Evolutionary conservation across 2,888 invertebrate genomes (phyloP).

Genomic region (Mythimna ferrago): DNA sequence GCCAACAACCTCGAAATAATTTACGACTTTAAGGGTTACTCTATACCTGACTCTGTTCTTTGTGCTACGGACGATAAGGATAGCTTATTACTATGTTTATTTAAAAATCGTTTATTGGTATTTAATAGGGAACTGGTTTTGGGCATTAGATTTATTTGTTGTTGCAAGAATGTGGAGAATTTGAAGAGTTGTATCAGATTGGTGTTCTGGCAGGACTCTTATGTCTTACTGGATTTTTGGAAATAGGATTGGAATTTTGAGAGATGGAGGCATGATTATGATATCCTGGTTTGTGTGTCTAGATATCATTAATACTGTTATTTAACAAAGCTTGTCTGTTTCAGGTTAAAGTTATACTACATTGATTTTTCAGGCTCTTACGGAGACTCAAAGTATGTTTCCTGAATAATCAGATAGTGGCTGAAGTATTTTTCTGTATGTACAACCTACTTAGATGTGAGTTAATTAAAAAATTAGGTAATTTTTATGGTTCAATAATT

Average conservation of each 20-base stretch:
- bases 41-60: slow-evolving; percentile 71
- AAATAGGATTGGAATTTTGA: slow-evolving; percentile 35
- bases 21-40: slow-evolving; percentile 83
- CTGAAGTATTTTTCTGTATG: no score
- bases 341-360: not conserved
- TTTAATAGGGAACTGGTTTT: slow-evolving; percentile 77
- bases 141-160: slow-evolving; percentile 65
- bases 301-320: slow-evolving; percentile 6
- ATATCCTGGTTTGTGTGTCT: slow-evolving; percentile 2
- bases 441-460: no score
- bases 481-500: no score
- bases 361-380: no score
- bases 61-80: slow-evolving; percentile 60
- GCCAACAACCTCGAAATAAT: slow-evolving; percentile 82
- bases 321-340: not conserved
- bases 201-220: slow-evolving; percentile 52
- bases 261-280: slow-evolving; percentile 2
- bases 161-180: slow-evolving; percentile 69
- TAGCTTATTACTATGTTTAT: slow-evolving; percentile 77
- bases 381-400: no score
- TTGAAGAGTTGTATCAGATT: slow-evolving; percentile 53
- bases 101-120: slow-evolving; percentile 85
- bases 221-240: slow-evolving; percentile 54
- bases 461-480: no score
- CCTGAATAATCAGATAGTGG: no score